Evolutionary conservation across 2,888 invertebrate species (phyloP).

Genomic region (Drymonia ruficornis): DNA sequence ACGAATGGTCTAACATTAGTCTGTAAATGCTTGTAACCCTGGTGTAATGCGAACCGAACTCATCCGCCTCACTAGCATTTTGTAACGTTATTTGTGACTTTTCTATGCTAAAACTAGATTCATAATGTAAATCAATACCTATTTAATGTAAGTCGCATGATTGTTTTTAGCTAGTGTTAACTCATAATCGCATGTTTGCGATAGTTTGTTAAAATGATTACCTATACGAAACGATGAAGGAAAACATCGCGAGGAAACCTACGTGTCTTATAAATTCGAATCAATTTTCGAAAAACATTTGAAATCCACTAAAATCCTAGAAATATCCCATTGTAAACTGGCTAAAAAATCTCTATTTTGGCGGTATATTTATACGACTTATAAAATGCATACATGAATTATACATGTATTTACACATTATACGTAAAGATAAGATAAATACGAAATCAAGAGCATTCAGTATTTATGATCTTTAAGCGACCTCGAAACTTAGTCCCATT

Average conservation of each 20-base stretch:
- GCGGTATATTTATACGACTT: neutral
- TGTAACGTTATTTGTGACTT: conserved; percentile 7
- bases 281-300: too few relatives aligned
- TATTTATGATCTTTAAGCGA: neutral
- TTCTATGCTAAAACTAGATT: neutral
- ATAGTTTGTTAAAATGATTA: too few relatives aligned
- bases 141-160: too few relatives aligned
- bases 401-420: neutral
- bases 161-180: too few relatives aligned
- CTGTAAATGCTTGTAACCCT: conserved; percentile 38
- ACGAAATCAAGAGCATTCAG: neutral
- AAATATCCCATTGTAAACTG: too few relatives aligned
- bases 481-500: neutral
- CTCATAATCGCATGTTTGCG: too few relatives aligned
- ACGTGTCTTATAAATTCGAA: too few relatives aligned
- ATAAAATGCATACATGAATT: neutral
- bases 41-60: conserved; percentile 66
- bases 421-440: neutral
- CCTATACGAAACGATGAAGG: too few relatives aligned
- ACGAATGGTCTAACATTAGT: too few relatives aligned
- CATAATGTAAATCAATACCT: neutral
- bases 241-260: too few relatives aligned
- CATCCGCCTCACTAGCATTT: conserved; percentile 23
- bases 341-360: too few relatives aligned
- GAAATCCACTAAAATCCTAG: too few relatives aligned